Base-by-base conservation (phyloP, 2,797 vertebrate species). In the Neosilurus mollespiculum region DNA sequence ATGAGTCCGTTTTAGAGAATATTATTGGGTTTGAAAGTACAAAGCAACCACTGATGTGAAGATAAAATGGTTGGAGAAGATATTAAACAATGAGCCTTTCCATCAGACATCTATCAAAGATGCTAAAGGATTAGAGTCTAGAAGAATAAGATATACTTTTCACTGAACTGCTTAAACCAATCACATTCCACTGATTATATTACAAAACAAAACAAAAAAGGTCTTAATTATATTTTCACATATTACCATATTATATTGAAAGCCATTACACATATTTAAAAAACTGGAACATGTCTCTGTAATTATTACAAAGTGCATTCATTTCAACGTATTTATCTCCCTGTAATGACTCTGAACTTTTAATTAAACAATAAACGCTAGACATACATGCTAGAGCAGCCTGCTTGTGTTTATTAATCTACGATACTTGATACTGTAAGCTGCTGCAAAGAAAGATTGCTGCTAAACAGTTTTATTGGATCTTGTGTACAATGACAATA, bases 121-220 rank as follows among this genome's bases (percentile, higher is more conserved):
- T 22, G 12, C 69, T 75, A 75, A 80, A 66, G 61, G 26, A 64
- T 37, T n/a, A 54, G 53, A 58, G 58, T 58, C 24, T 4, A 58
- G 22, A 80, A 62, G 43, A 24, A 75, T 80, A 66, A 59, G 15
- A 49, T 59, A 20, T 54, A 24, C 14, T n/a, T 37, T 71, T 76
- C 71, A 37, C 15, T 37, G 26, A 72, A 64, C 24, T 62, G 62
- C 54, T 24, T 43, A 20, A 24, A 58, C 11, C 58, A 84, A 66
- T 80, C 34, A 73, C 37, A 61, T 73, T 66, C 64, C 30, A 59
- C 34, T 66, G 79, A 80, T 84, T 59, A 75, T 22, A 75, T 75
- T 66, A 66, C 49, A 20, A 65, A 62, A 37, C 49, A 20, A 65
- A 62, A 37, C 43, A 80, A 2, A 51, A 9, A n/a, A 20, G 16